A percentile compares a stretch with the other conserved stretches of the same genome.
Conservation (phyloP, 2,113 vertebrate species). For the Sorex araneus region DNA sequence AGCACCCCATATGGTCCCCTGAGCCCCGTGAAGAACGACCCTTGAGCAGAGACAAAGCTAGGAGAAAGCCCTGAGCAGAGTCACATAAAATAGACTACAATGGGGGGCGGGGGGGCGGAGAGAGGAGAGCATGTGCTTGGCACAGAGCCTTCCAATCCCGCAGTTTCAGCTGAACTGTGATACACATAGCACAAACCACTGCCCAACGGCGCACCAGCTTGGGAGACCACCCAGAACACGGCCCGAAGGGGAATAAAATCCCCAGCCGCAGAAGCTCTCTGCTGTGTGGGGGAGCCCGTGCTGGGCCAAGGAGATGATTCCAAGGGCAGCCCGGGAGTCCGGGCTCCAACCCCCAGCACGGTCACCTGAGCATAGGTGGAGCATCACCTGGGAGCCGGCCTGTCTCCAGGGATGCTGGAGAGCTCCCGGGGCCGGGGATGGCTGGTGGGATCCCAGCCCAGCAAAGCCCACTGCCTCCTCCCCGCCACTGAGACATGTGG, state of each 20-base stretch:
- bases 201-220: not conserved
- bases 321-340: too few relatives aligned
- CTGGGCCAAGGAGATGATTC: too few relatives aligned
- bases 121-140: fast-evolving
- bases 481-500: fast-evolving
- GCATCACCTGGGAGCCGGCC: not conserved
- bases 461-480: not conserved
- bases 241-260: not conserved
- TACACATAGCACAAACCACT: too few relatives aligned
- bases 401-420: not conserved
- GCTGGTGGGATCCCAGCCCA: not conserved
- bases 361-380: too few relatives aligned
- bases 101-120: too few relatives aligned
- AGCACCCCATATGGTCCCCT: too few relatives aligned
- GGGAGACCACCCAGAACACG: not conserved
- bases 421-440: fast-evolving
- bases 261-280: not conserved
- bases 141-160: not conserved
- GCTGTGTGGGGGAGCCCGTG: fast-evolving
- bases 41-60: too few relatives aligned
- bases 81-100: too few relatives aligned
- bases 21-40: too few relatives aligned
- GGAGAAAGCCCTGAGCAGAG: too few relatives aligned
- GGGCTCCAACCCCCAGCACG: too few relatives aligned
- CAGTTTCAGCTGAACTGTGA: fast-evolving